Conservation (phyloP, 2,888 invertebrate species). For the Galerucella nymphaeae region DNA sequence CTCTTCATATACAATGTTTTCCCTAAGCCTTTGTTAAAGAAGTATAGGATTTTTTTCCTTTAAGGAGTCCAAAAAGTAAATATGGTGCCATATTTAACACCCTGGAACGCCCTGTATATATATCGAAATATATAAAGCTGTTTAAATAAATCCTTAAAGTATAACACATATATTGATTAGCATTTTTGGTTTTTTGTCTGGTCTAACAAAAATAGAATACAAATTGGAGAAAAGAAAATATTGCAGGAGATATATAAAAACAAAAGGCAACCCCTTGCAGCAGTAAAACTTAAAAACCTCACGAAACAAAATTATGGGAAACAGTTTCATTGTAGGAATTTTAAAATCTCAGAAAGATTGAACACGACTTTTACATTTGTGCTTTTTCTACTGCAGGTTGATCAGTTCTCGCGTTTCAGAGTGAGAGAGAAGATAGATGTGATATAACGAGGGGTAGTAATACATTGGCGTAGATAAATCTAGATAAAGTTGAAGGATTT, state of each 20-base stretch:
- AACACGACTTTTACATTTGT: constrained; percentile 67
- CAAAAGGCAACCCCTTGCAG: not conserved
- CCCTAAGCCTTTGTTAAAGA: too few species aligned
- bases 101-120: too few species aligned
- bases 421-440: constrained; percentile 45
- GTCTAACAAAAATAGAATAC: not conserved
- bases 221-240: not conserved
- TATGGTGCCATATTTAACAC: too few species aligned
- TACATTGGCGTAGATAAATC: constrained; percentile 19
- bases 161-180: not conserved
- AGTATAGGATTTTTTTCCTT: too few species aligned
- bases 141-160: too few species aligned
- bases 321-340: constrained; percentile 54
- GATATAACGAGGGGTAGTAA: constrained; percentile 45
- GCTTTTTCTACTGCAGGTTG: constrained; percentile 57
- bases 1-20: too few species aligned
- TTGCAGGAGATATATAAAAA: not conserved
- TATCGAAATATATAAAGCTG: too few species aligned
- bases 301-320: constrained; percentile 23
- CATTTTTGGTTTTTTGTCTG: not conserved
- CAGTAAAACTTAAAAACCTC: constrained; percentile 26
- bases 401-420: constrained; percentile 53
- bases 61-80: too few species aligned
- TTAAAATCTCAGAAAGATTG: constrained; percentile 64
- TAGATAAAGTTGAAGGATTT: not conserved